phyloP scores from a whole-genome alignment of 1,140 invertebrate species.

The Venturia canescens region DNA sequence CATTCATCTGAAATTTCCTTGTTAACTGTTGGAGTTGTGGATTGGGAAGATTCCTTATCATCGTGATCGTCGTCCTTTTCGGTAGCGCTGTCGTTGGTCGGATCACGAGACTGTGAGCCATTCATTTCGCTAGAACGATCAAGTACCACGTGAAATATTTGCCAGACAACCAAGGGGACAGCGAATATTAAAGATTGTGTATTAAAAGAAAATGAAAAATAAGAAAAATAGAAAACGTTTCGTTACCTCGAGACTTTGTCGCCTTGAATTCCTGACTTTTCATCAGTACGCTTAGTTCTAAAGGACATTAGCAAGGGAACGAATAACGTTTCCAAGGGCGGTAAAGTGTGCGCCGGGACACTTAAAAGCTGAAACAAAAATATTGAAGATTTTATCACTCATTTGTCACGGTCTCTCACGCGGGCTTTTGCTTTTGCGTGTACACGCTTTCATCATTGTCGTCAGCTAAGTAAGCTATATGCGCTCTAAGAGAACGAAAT shows the following conservation, averaged over 20 bases:
- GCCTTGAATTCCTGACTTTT: conserved; percentile 52
- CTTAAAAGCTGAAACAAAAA: conserved; percentile 75
- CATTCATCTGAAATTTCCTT: background rate
- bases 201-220: conserved; percentile 6
- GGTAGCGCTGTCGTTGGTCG: conserved; percentile 45
- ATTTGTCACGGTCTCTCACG: background rate
- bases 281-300: conserved; percentile 59
- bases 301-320: conserved; percentile 75
- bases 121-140: conserved; percentile 52
- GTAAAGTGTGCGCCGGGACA: conserved; percentile 77
- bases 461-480: background rate
- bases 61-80: conserved; percentile 49
- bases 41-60: background rate
- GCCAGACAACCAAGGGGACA: too few species aligned
- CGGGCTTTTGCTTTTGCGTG: conserved; percentile 2
- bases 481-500: conserved; percentile 35
- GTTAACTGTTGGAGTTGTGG: conserved; percentile 13
- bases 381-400: conserved; percentile 42
- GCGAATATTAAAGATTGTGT: background rate
- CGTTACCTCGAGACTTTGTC: conserved; percentile 50
- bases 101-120: conserved; percentile 47
- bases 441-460: background rate
- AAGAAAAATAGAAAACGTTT: too few species aligned
- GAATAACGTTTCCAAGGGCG: conserved; percentile 75
- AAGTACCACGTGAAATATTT: conserved; percentile 38